Base-by-base conservation (phyloP, 37 sponge, comb jelly and placozoan species). In the Chondrosia reniformis region DNA sequence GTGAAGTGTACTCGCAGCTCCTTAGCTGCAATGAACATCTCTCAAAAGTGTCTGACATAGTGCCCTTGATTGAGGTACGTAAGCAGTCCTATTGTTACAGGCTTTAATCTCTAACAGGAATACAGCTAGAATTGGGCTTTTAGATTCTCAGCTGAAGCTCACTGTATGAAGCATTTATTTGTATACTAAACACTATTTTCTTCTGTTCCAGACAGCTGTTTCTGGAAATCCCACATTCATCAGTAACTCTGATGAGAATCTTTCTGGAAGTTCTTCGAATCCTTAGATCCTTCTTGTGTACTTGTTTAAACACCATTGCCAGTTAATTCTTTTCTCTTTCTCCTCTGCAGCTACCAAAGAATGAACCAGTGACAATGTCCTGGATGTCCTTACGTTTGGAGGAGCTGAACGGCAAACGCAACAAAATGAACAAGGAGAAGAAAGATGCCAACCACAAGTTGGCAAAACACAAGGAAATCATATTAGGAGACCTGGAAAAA, bases 401-500 rank as follows among this genome's bases (percentile, higher is more conserved):
- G 65, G 76, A 87, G 46, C 49, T 86, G 27, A 40, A 37, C 65
- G 43, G 2, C 31, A 84, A 84, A 75, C 64, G 79, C 8, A 30
- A 55, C 19, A 55, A 63, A 36, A 81, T 89, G 39, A 38, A 58
- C 25, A 63, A 59, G 27, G 89, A 89, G 64, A 89, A 89, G 82
- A 84, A 77, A 38, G 75, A 55, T 9, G 77, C 75, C 65, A 77
- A 74, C 67, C 81, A 77, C 52, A 87, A 84, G 55, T 57, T 91
- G 56, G 81, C 81, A 56, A 80, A 73, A 42, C 75, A 78, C 78
- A 91, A 91, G 79, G 92, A 91, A 76, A 45, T 67, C 33, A 88
- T 78, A 36, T 76, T 91, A 31, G 81, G 88, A 22, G 92, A 91
- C 66, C 82, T 91, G 64, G 92, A 91, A 66, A 91, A 91, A 79